A percentile compares a stretch with the other conserved stretches of the same genome.
phyloP scores from a whole-genome alignment of 2,797 vertebrate species.

The Pygocentrus nattereri region DNA sequence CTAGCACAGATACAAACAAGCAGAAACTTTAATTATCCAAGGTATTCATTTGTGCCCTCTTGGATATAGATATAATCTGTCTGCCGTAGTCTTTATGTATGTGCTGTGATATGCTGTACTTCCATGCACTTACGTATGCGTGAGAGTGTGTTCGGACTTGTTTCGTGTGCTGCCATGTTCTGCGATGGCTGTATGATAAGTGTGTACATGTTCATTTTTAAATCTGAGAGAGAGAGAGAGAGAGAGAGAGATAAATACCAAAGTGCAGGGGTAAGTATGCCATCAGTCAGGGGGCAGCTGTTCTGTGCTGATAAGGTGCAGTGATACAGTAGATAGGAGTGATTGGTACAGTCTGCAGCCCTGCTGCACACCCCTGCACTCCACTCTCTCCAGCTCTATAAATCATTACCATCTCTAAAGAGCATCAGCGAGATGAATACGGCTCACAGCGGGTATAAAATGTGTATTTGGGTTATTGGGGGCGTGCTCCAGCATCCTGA shows the following conservation, averaged over 20 bases:
- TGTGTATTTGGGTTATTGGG: not conserved
- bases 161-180: slow-evolving; percentile 15
- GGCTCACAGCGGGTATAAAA: not conserved
- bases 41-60: too few species aligned
- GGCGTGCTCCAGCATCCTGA: not conserved
- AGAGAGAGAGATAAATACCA: slow-evolving; percentile 56
- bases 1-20: too few species aligned
- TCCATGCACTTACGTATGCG: not conserved
- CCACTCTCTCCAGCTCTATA: not conserved
- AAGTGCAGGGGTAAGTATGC: slow-evolving; percentile 39
- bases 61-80: too few species aligned
- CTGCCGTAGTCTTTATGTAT: too few species aligned
- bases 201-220: slow-evolving; percentile 7
- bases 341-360: slow-evolving; percentile 51
- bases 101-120: not conserved
- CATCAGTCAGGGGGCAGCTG: slow-evolving; percentile 54
- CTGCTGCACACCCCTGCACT: slow-evolving; percentile 1
- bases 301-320: slow-evolving; percentile 71
- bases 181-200: slow-evolving; percentile 25
- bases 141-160: slow-evolving; percentile 13
- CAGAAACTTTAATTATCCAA: too few species aligned
- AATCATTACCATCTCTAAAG: not conserved
- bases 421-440: not conserved
- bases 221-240: slow-evolving; percentile 64
- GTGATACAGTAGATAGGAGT: slow-evolving; percentile 40